phyloP scores from a whole-genome alignment of 2,797 vertebrate genomes.

The Sebastes dallii region DNA sequence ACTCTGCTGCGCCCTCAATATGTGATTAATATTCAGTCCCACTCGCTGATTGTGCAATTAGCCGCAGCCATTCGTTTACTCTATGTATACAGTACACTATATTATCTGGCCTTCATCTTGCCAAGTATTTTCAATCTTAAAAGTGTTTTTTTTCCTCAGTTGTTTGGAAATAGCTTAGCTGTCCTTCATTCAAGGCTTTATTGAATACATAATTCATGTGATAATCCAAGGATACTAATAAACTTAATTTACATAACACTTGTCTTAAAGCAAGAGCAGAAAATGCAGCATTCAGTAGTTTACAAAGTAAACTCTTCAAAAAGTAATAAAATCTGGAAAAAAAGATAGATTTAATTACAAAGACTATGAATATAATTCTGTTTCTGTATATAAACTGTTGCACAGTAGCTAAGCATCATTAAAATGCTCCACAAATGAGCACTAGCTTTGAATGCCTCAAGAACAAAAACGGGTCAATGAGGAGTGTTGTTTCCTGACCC shows the following conservation, averaged over 20 bases:
- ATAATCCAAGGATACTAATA: background rate
- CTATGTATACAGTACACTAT: background rate
- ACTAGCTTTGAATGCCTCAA: background rate
- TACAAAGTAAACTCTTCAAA: conserved; percentile 1
- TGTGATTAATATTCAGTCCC: background rate
- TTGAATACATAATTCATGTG: background rate
- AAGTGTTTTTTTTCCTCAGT: background rate
- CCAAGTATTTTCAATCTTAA: background rate
- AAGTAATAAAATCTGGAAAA: background rate
- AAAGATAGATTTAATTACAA: background rate
- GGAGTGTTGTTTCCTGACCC: background rate
- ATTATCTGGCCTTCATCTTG: background rate
- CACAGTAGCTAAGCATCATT: background rate
- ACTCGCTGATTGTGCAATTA: background rate
- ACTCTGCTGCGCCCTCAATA: background rate
- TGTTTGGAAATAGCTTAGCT: background rate
- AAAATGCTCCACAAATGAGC: background rate
- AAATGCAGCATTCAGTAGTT: background rate
- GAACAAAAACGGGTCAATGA: background rate
- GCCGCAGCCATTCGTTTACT: background rate
- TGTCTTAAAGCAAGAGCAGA: background rate
- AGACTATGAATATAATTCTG: background rate
- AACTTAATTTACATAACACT: background rate
- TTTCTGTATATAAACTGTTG: background rate
- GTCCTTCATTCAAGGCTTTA: background rate